These are phyloP conservation scores for Drosophila mojavensis DNA, from an alignment of 1,140 invertebrate species.

Conservation along the genomic window DNA sequence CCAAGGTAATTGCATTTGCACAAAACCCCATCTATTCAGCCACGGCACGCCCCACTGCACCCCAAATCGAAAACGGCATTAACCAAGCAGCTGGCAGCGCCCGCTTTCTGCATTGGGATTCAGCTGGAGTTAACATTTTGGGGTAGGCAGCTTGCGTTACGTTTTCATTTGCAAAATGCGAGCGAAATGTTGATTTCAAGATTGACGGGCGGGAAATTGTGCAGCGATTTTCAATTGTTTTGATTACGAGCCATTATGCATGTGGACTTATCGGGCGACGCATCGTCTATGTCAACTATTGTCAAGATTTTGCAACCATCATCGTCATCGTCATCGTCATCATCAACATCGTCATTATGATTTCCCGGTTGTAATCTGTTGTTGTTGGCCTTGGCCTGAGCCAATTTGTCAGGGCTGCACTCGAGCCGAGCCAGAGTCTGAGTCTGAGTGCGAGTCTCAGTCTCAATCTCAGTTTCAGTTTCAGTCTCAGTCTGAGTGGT, in stretches of 20 bases:
- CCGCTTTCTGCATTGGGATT: constrained; percentile 36
- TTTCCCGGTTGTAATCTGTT: constrained; percentile 65
- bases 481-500: not conserved
- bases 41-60: constrained; percentile 43
- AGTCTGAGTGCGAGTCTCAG: not conserved
- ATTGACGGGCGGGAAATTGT: constrained; percentile 5
- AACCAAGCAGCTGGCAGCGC: constrained; percentile 7
- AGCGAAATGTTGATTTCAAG: constrained; percentile 36
- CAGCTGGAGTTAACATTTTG: constrained; percentile 28
- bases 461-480: not conserved
- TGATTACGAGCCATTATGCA: constrained; percentile 38
- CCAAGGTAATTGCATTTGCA: constrained; percentile 59
- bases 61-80: constrained; percentile 24
- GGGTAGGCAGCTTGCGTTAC: constrained; percentile 31
- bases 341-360: constrained; percentile 32
- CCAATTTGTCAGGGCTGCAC: constrained; percentile 58
- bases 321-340: constrained; percentile 25
- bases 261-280: constrained; percentile 8
- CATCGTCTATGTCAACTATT: constrained; percentile 31
- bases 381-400: constrained; percentile 55
- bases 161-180: constrained; percentile 56
- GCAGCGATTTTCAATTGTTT: constrained; percentile 36
- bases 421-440: not conserved
- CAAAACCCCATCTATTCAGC: constrained; percentile 23
- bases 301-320: constrained; percentile 15